Evolutionary conservation across 2,888 invertebrate genomes (phyloP).

Genomic region (Drosophila borealis): DNA sequence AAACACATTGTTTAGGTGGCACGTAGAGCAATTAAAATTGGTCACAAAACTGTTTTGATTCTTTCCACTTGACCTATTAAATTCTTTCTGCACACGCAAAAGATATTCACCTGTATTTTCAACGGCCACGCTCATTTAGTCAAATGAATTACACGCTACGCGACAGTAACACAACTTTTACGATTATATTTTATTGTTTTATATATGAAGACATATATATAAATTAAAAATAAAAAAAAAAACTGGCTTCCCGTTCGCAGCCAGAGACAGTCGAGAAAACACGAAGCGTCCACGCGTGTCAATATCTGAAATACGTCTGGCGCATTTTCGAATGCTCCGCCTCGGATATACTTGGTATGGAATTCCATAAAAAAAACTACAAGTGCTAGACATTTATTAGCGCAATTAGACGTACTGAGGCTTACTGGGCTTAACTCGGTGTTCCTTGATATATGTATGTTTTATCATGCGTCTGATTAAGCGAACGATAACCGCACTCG

Average conservation of each 20-base stretch:
- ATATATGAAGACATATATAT: no score
- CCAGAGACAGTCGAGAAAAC: constrained; percentile 14
- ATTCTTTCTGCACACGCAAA: neutral
- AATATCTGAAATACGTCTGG: constrained; percentile 68
- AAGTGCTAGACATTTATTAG: constrained; percentile 43
- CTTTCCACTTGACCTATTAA: constrained; percentile 5
- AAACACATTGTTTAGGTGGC: no score
- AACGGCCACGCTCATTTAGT: constrained; percentile 33
- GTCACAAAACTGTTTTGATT: neutral
- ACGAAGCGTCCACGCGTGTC: constrained; percentile 54
- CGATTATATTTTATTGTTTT: constrained; percentile 5
- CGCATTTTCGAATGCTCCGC: constrained; percentile 36
- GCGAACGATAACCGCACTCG: constrained; percentile 38
- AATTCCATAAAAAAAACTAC: no score
- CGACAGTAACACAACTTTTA: neutral
- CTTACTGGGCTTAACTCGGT: constrained; percentile 20
- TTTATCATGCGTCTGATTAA: constrained; percentile 56
- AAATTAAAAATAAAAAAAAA: neutral
- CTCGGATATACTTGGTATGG: constrained; percentile 16
- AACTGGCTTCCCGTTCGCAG: constrained; percentile 1
- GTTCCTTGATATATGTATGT: constrained; percentile 35
- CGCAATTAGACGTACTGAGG: constrained; percentile 59
- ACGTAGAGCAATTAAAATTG: constrained; percentile 11
- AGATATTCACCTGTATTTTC: constrained; percentile 60
- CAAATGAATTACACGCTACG: constrained; percentile 11